A percentile compares a stretch with the other conserved stretches of the same genome.
Evolutionary conservation across 2,797 vertebrate species (phyloP).

Genomic region (Phoebastria nigripes): DNA sequence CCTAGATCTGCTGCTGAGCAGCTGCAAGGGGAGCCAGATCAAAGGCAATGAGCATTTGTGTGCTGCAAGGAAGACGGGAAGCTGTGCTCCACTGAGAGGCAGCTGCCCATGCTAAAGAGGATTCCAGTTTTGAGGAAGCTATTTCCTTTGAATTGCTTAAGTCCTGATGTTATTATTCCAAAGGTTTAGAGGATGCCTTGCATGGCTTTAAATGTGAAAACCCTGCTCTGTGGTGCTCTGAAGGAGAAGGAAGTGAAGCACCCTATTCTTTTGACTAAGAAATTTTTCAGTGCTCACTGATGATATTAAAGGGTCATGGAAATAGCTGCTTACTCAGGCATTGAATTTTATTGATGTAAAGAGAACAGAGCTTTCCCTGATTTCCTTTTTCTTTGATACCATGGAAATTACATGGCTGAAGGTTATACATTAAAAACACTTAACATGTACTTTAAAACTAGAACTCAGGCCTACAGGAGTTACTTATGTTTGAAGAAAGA

Average conservation of each 20-base stretch:
- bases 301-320: not conserved
- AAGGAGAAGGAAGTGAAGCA: not conserved
- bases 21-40: conserved; percentile 4
- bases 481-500: not conserved
- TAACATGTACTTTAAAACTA: not conserved
- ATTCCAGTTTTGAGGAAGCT: not conserved
- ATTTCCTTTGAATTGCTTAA: conserved; percentile 13
- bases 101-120: not conserved
- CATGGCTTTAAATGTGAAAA: not conserved
- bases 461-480: not conserved
- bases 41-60: conserved; percentile 21
- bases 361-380: not conserved
- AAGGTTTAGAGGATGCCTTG: not conserved
- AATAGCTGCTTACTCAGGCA: not conserved
- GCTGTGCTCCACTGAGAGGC: accelerated
- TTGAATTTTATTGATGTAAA: not conserved
- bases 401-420: not conserved
- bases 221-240: not conserved
- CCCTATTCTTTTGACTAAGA: not conserved
- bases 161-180: not conserved
- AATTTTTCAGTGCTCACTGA: not conserved
- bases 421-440: not conserved
- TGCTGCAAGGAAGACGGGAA: not conserved
- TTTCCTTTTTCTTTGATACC: not conserved
- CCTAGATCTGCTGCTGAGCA: not conserved